Conservation (phyloP, 2,113 vertebrate genomes). For the Dicrurus megarhynchus region DNA sequence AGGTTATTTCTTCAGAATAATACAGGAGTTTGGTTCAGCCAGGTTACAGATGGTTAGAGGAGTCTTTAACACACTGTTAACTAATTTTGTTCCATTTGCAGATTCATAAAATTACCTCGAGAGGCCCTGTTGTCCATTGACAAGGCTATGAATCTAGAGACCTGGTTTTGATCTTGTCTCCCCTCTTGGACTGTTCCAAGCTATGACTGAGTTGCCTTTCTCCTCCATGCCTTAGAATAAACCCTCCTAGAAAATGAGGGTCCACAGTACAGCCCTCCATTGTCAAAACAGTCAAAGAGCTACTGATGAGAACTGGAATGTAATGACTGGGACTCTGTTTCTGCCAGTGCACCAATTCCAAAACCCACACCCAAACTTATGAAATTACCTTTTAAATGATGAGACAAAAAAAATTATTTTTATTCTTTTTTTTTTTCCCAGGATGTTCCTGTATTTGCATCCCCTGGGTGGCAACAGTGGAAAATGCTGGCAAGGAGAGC, state of each 20-base stretch:
- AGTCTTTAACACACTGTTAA: neutral
- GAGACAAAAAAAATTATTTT: neutral
- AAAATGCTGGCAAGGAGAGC: neutral
- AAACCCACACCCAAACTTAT: slow-evolving; percentile 4
- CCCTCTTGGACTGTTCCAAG: neutral
- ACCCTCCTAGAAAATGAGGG: neutral
- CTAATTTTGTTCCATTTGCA: neutral
- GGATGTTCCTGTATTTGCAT: neutral
- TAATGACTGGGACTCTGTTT: neutral
- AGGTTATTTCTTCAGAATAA: neutral
- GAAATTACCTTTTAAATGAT: slow-evolving; percentile 22
- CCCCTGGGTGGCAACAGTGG: slow-evolving; percentile 7
- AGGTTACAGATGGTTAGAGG: neutral
- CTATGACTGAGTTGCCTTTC: neutral
- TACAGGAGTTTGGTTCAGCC: neutral
- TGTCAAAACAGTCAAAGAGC: neutral
- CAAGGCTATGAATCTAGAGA: neutral
- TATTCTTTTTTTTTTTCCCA: neutral
- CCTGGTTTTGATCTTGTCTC: neutral
- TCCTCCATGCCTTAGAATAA: neutral
- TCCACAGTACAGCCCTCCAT: neutral
- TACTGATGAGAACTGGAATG: neutral
- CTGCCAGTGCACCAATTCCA: neutral
- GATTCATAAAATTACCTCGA: neutral
- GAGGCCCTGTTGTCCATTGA: neutral